phyloP scores from a whole-genome alignment of 2,888 invertebrate genomes.

The Acrobasis consociella region DNA sequence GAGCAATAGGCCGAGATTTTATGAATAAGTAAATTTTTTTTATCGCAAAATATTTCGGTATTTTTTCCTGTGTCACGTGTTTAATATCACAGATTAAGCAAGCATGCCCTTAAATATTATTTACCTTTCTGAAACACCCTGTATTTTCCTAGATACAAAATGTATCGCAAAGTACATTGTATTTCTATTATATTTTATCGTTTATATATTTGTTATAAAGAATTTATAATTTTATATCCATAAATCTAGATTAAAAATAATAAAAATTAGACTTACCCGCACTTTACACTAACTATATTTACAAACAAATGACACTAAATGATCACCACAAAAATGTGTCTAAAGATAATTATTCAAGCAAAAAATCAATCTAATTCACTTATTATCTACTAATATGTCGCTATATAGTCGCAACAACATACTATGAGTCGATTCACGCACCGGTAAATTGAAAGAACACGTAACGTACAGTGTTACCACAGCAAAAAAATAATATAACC shows the following conservation, averaged over 20 bases:
- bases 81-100: too few species aligned
- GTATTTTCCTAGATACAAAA: too few species aligned
- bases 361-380: conserved; percentile 17
- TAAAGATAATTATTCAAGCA: background rate
- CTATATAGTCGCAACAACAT: background rate
- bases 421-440: conserved; percentile 38
- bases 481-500: conserved; percentile 38
- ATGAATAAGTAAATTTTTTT: too few species aligned
- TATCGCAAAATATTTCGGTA: too few species aligned
- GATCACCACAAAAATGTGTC: conserved; percentile 2
- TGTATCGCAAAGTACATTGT: too few species aligned
- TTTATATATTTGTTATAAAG: too few species aligned
- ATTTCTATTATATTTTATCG: too few species aligned
- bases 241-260: background rate
- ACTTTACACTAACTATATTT: background rate
- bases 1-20: too few species aligned
- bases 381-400: conserved; percentile 17
- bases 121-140: too few species aligned
- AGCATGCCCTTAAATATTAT: too few species aligned
- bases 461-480: conserved; percentile 55
- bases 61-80: too few species aligned
- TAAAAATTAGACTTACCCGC: conserved; percentile 3
- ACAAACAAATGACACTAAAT: conserved; percentile 4
- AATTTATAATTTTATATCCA: background rate
- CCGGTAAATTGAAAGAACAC: conserved; percentile 51